A percentile compares a stretch with the other conserved stretches of the same genome.
Conservation (phyloP, 2,797 vertebrate genomes). For the Megaceryle alcyon region DNA sequence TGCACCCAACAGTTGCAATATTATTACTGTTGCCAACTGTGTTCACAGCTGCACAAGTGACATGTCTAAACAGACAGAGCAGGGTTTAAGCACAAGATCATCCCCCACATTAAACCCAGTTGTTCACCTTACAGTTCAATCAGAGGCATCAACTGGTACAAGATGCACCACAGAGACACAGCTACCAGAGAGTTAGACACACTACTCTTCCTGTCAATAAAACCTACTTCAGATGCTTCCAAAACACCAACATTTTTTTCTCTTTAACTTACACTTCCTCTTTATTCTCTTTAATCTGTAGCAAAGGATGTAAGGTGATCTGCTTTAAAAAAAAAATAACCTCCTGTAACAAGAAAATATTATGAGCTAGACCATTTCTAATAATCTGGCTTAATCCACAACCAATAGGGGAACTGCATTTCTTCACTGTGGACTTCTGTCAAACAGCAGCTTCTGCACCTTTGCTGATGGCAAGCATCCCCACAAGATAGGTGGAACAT, state of each 20-base stretch:
- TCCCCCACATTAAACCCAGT: neutral
- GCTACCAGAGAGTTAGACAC: neutral
- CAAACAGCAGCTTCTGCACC: fast-evolving
- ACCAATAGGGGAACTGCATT: neutral
- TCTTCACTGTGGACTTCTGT: neutral
- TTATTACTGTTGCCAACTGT: neutral
- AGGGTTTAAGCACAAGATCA: neutral
- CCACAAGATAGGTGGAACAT: fast-evolving
- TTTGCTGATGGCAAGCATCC: neutral
- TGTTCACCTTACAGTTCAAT: neutral
- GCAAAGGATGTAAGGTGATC: neutral
- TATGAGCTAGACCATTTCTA: neutral
- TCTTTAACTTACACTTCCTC: neutral
- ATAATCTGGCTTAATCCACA: neutral
- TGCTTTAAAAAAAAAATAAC: neutral
- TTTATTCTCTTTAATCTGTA: neutral
- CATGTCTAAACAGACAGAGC: neutral
- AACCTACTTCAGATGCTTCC: neutral
- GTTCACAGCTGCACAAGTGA: neutral
- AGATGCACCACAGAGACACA: neutral
- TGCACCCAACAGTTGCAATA: neutral
- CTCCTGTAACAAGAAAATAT: neutral
- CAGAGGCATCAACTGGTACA: neutral
- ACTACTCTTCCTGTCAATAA: neutral
- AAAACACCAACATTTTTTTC: neutral